These are phyloP conservation scores for Zootoca vivipara DNA, from an alignment of 2,113 vertebrate species.

Conservation along the genomic window DNA sequence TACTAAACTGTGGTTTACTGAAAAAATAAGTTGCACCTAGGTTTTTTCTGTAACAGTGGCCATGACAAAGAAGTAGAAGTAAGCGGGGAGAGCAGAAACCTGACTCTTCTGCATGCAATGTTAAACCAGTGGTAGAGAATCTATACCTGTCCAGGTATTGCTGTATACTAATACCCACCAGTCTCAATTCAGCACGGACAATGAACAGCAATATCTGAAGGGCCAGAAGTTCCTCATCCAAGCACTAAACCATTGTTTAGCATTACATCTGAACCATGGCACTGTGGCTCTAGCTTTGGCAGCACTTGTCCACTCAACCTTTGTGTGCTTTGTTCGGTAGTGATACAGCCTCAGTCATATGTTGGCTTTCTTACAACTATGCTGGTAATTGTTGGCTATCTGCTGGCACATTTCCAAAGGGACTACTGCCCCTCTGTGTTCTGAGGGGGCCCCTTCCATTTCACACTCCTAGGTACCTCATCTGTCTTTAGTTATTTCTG, in stretches of 20 bases:
- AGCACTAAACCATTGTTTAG: background rate
- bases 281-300: background rate
- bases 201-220: background rate
- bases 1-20: background rate
- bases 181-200: no score
- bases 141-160: no score
- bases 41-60: no score
- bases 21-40: no score
- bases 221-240: background rate
- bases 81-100: background rate
- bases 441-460: background rate
- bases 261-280: background rate
- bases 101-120: background rate
- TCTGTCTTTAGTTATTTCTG: background rate
- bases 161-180: no score
- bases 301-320: background rate
- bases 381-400: background rate
- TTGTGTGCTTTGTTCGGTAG: background rate
- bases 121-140: no score
- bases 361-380: background rate
- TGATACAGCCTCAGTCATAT: background rate
- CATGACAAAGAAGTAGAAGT: background rate
- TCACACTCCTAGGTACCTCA: background rate
- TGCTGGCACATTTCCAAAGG: background rate
- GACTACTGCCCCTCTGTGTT: background rate